Base-by-base conservation (phyloP, 2,888 invertebrate species). In the Drosophila hawaiiensis region DNA sequence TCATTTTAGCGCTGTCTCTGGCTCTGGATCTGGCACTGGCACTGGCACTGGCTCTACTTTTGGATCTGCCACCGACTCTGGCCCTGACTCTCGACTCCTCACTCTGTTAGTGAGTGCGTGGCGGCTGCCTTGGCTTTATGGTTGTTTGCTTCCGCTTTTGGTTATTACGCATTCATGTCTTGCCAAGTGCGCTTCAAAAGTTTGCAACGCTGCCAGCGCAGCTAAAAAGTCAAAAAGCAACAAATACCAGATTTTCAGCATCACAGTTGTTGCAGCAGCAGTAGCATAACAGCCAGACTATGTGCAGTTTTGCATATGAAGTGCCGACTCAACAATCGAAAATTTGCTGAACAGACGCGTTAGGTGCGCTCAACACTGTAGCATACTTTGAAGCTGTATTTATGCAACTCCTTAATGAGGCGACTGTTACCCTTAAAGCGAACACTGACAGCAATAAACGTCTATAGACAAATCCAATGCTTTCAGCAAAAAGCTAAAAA, bases 111-210 rank as follows among this genome's bases (percentile, higher is more conserved):
- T 80, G 77, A 62, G 62, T 73, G 82, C 65, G 67, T 73, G 78
- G 75, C 72, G 64, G 74, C 73, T 76, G 90, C 84, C 88, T 79
- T 90, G 88, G 73, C 88, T 87, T 91, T 84, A 84, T 91, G 84
- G 91, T 87, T 91, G 91, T 87, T 89, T 87, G 85, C 91, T 91
- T 86, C 85, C 85, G 85, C 85, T 86, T 86, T 86, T 91, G 89
- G 89, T 87, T 87, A 87, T 87, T 87, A 87, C 91, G 91, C 91
- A 87, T 87, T 91, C 87, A 91, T 90, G 91, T 90, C 87, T 91
- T 88, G 87, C 89, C 86, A 77, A 91, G 91, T 89, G 91, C 90
- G 89, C 90, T 91, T 86, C 81, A 87, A 72, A 91, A 89, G 77
- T 90, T 87, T 90, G 75, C 81, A 35, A 58, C 67, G 68, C 64